Percentiles rank a stretch among this genome's conserved stretches.
These are phyloP conservation scores for Crossocerus cetratus DNA, from an alignment of 2,888 invertebrate genomes.

Conservation along the genomic window DNA sequence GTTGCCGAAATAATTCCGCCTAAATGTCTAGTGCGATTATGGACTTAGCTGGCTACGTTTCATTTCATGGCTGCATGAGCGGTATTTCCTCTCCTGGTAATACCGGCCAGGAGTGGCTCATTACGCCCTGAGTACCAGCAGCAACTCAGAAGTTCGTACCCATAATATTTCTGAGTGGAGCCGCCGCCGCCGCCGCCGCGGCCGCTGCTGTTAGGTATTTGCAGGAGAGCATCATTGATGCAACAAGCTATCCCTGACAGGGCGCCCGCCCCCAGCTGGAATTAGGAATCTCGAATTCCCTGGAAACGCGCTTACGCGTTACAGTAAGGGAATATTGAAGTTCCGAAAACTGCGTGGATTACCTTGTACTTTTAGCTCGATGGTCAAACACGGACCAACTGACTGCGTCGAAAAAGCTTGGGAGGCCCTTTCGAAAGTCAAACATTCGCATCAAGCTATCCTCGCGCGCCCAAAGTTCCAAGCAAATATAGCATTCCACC, in stretches of 20 bases:
- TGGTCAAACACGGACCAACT: too few species aligned
- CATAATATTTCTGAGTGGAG: constrained; percentile 10
- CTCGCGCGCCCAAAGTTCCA: too few species aligned
- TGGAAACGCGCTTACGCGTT: background rate
- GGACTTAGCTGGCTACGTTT: constrained; percentile 11
- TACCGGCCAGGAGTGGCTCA: constrained; percentile 16
- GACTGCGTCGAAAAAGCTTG: too few species aligned
- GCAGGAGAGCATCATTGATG: constrained; percentile 22
- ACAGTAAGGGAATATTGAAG: background rate
- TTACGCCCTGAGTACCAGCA: constrained; percentile 21
- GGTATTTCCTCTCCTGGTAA: constrained; percentile 19
- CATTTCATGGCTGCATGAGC: constrained; percentile 9
- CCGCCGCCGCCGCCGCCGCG: too few species aligned
- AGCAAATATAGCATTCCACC: too few species aligned
- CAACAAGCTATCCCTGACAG: constrained; percentile 29
- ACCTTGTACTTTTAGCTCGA: too few species aligned
- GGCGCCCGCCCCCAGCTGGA: constrained; percentile 25
- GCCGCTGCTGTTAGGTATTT: constrained; percentile 1
- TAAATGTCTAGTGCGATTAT: constrained; percentile 18
- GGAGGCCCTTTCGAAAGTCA: too few species aligned
- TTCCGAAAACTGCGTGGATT: background rate
- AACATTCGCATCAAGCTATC: too few species aligned
- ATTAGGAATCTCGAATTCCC: background rate
- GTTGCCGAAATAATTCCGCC: constrained; percentile 3
- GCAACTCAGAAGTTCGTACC: constrained; percentile 11